Evolutionary conservation across 1,140 invertebrate genomes (phyloP), one percentile per base, ranked within the genome.

Genomic region (Cheumatopsyche charites): DNA sequence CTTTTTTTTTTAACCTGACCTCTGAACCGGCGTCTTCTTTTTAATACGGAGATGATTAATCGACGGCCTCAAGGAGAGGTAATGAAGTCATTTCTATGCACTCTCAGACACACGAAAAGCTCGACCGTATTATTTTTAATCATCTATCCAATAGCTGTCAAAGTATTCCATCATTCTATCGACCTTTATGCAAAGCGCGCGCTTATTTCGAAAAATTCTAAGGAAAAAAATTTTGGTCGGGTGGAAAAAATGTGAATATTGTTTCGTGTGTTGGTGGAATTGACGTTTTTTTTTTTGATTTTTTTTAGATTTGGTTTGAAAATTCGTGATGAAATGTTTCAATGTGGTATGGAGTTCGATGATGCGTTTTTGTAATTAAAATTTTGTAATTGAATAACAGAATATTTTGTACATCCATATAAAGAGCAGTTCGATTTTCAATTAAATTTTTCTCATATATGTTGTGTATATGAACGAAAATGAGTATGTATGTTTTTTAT

Each of bases 51-150:
- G 45, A 68, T 68, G 66, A 68, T 68, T 68, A 68, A 68, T 68
- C 55, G 29, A 47, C 21, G 55, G 19, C 42, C 42, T 47, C 42
- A 68, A 55, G 66, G 55, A 68, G 55, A 68, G 66, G 66, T 68
- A 68, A 68, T 68, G 66, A 68, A 68, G 66, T 68, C 66, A 68
- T 68, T 68, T 68, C 66, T 68, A 68, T 68, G 66, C 66, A 68
- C 66, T 29, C 26, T 45, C 62, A n/a, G 55, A 25, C 15, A 47
- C 15, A 17, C 47, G n/a, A n/a, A n/a, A n/a, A 12, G 2, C 49
- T 45, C 26, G 26, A 29, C 45, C 17, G 15, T 68, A 68, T 68
- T 68, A 68, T 68, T 68, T 68, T 68, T 68, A 68, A 68, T 68
- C 66, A 68, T 68, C 66, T 42, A 68, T 68, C 66, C 66, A 68